Conservation (phyloP, 2,797 vertebrate species). For the Pantherophis alleghaniensis region DNA sequence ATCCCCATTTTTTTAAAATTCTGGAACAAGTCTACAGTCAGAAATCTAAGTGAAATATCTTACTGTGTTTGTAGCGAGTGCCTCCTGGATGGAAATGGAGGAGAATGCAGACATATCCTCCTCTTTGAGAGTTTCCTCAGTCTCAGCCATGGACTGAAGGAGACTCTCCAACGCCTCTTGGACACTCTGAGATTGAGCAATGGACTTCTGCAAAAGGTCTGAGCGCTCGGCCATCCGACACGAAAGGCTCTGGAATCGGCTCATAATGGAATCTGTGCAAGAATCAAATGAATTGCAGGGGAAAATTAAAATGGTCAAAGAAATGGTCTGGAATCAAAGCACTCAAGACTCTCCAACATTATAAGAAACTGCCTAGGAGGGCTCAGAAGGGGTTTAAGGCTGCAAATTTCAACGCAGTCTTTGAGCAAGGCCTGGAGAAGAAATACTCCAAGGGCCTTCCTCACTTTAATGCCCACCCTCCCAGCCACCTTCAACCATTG, state of each 20-base stretch:
- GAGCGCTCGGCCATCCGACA: constrained; percentile 81
- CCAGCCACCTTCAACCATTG: not conserved
- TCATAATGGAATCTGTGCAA: constrained; percentile 80
- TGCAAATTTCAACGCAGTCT: not conserved
- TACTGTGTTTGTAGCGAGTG: constrained; percentile 88
- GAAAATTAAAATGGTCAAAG: too few species aligned
- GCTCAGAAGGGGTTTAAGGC: too few species aligned
- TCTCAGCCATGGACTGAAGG: constrained; percentile 82
- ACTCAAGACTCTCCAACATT: too few species aligned
- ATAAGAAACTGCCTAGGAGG: not conserved
- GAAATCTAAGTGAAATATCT: constrained; percentile 25
- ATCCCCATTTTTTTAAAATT: not conserved
- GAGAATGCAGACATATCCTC: constrained; percentile 76
- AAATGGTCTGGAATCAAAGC: not conserved
- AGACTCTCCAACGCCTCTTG: constrained; percentile 91
- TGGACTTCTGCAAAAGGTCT: constrained; percentile 89
- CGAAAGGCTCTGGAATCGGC: constrained; percentile 83
- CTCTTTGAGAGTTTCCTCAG: constrained; percentile 71
- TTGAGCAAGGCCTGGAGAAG: not conserved
- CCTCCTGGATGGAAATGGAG: constrained; percentile 84
- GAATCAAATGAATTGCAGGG: too few species aligned
- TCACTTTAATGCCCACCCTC: not conserved
- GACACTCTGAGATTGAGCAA: constrained; percentile 92
- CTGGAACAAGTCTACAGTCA: not conserved
- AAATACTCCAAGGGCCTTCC: not conserved